Evolutionary conservation across 2,888 invertebrate species (phyloP).

Genomic region (Tenodera sinensis): DNA sequence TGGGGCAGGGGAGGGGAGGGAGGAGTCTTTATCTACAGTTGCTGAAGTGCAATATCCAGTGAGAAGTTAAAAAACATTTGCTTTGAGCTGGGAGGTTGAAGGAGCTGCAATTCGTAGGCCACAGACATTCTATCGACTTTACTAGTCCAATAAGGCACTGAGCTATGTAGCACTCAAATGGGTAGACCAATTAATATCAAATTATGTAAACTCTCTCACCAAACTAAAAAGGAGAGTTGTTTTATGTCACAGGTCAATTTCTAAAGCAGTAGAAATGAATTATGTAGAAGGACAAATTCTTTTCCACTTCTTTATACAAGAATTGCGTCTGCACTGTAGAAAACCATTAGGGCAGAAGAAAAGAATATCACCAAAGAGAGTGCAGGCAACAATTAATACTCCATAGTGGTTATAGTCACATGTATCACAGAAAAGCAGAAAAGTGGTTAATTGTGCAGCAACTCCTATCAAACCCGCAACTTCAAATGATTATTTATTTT

Average conservation of each 20-base stretch:
- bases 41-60: slow-evolving; percentile 28
- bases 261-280: not conserved
- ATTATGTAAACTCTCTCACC: not conserved
- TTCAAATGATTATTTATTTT: slow-evolving; percentile 14
- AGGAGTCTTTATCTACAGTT: slow-evolving; percentile 23
- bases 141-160: slow-evolving; percentile 20
- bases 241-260: not conserved
- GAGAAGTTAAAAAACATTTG: slow-evolving; percentile 18
- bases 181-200: not conserved
- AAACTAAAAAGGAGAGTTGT: not conserved
- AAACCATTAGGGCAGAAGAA: not conserved
- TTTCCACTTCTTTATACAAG: not conserved
- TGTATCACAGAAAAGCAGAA: slow-evolving; percentile 25
- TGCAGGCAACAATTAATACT: slow-evolving; percentile 1
- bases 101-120: slow-evolving; percentile 20
- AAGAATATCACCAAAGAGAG: not conserved
- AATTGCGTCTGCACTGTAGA: not conserved
- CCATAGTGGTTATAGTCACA: slow-evolving; percentile 2
- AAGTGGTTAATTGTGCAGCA: slow-evolving; percentile 22
- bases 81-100: slow-evolving; percentile 25
- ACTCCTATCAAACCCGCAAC: slow-evolving; percentile 30
- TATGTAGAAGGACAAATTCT: not conserved
- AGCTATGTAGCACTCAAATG: slow-evolving; percentile 10
- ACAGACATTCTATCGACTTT: not conserved
- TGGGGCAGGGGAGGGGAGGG: not conserved